A percentile compares a stretch with the other conserved stretches of the same genome.
These are phyloP conservation scores for Parauchenoglanis ngamensis DNA, from an alignment of 2,797 vertebrate genomes.

Conservation along the genomic window DNA sequence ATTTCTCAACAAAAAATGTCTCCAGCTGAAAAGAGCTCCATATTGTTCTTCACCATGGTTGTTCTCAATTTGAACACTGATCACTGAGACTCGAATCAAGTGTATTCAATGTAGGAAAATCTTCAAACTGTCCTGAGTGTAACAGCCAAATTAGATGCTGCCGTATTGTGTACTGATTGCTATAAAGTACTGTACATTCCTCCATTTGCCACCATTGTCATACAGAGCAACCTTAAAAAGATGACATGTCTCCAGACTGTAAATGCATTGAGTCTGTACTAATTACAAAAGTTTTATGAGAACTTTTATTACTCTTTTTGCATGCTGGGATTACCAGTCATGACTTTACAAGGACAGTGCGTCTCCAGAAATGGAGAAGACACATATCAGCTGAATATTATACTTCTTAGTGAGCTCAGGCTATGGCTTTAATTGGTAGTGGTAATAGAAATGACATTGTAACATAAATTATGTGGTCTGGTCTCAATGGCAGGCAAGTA, in stretches of 20 bases:
- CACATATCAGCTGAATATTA: not conserved
- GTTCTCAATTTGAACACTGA: not conserved
- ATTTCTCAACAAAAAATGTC: not conserved
- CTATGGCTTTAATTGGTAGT: conserved; percentile 1
- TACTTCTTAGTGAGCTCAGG: not conserved
- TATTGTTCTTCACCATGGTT: not conserved
- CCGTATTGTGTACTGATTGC: not conserved
- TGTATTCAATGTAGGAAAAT: not conserved
- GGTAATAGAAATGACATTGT: not conserved
- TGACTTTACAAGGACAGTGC: not conserved
- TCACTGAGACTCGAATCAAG: not conserved
- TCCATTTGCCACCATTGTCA: not conserved
- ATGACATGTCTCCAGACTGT: not conserved
- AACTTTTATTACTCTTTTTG: not conserved
- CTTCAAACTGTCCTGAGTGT: not conserved
- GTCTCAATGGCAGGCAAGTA: not conserved
- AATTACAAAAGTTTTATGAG: not conserved
- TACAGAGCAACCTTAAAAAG: not conserved
- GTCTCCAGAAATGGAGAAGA: not conserved
- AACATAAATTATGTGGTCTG: conserved; percentile 7
- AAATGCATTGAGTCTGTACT: not conserved
- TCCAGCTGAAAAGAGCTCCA: not conserved
- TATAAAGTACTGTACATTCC: not conserved
- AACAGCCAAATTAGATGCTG: not conserved
- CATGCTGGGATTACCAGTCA: not conserved